Conservation (phyloP, 2,888 invertebrate genomes). For the Rhagium mordax region DNA sequence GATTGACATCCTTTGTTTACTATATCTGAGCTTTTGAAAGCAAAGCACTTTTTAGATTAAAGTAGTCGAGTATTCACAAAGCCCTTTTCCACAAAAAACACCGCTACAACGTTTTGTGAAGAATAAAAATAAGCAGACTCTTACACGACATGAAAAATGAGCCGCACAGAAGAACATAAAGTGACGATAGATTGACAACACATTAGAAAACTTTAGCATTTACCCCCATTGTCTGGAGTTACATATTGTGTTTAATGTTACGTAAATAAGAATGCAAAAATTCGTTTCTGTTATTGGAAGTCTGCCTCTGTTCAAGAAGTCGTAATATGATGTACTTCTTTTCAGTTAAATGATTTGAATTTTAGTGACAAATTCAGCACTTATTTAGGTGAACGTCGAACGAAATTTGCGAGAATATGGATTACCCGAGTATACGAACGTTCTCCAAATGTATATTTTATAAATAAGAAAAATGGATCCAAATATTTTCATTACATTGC, state of each 20-base stretch:
- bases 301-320: not conserved
- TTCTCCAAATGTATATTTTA: not conserved
- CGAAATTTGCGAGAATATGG: too few species aligned
- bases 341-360: not conserved
- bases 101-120: conserved; percentile 28
- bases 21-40: conserved; percentile 38
- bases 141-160: conserved; percentile 50
- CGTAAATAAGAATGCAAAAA: not conserved
- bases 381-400: not conserved
- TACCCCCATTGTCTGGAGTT: not conserved
- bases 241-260: not conserved
- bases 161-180: conserved; percentile 45
- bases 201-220: conserved; percentile 34
- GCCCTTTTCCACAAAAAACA: conserved; percentile 38
- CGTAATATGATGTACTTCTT: not conserved
- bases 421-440: not conserved
- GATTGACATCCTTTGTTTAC: conserved; percentile 41
- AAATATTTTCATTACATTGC: too few species aligned
- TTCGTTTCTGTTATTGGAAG: not conserved
- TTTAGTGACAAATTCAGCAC: not conserved
- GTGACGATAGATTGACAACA: conserved; percentile 52
- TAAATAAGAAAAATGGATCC: too few species aligned
- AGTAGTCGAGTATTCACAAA: conserved; percentile 44
- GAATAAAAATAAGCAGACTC: conserved; percentile 48
- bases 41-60: conserved; percentile 45